Percentiles rank a stretch among this genome's conserved stretches.
phyloP scores from a whole-genome alignment of 1,140 invertebrate genomes.

The Neotoxoptera formosana region DNA sequence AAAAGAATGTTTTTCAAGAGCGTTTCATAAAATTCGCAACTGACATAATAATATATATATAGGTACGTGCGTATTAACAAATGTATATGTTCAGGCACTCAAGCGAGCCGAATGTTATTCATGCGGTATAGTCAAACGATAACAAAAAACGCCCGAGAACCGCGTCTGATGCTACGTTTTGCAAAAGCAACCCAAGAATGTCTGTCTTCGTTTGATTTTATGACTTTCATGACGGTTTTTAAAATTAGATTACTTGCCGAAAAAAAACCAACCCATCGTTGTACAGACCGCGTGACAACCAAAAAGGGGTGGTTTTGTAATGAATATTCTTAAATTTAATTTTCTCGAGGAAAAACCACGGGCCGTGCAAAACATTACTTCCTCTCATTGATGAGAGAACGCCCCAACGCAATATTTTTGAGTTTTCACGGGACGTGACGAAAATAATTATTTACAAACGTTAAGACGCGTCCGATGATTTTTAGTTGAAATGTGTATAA shows the following conservation, averaged over 20 bases:
- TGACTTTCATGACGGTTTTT: slow-evolving; percentile 29
- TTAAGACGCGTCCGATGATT: slow-evolving; percentile 10
- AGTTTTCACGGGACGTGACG: slow-evolving; percentile 27
- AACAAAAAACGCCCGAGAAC: neutral
- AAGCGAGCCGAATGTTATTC: slow-evolving; percentile 15
- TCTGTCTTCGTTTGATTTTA: neutral
- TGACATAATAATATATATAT: neutral
- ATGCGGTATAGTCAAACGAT: slow-evolving; percentile 3
- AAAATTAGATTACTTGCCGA: slow-evolving; percentile 20
- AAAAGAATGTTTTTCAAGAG: slow-evolving; percentile 10
- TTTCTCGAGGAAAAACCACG: slow-evolving; percentile 20
- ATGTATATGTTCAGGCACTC: neutral
- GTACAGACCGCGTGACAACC: neutral
- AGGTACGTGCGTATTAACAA: neutral
- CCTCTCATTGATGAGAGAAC: neutral
- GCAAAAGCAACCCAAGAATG: neutral
- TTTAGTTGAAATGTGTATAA: neutral
- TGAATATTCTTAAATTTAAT: slow-evolving; percentile 47
- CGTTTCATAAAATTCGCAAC: slow-evolving; percentile 32
- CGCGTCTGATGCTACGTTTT: neutral
- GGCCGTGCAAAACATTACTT: neutral
- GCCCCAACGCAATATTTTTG: neutral
- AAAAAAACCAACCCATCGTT: neutral
- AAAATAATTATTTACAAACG: slow-evolving; percentile 42
- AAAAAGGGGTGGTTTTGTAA: slow-evolving; percentile 23